phyloP scores from a whole-genome alignment of 2,113 vertebrate genomes.

The Pampusana beccarii region DNA sequence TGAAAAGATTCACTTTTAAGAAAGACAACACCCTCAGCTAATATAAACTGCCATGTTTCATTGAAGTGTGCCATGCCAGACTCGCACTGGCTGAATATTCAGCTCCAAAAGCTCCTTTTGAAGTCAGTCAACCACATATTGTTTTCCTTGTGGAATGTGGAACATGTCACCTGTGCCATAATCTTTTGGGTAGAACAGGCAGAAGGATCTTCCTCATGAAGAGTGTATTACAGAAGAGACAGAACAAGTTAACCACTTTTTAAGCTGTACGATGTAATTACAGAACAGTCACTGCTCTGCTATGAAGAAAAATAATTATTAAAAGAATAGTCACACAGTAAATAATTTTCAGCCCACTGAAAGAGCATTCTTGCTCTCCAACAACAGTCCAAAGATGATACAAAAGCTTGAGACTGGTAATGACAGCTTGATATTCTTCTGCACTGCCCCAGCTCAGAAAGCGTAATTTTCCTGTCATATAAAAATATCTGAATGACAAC shows the following conservation, averaged over 20 bases:
- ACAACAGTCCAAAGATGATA: not conserved
- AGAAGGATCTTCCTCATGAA: not conserved
- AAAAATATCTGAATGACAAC: conserved; percentile 2
- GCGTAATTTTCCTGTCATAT: conserved; percentile 1
- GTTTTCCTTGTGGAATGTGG: not conserved
- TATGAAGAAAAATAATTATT: not conserved
- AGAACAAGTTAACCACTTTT: not conserved
- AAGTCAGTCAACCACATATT: not conserved
- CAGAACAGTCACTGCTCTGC: not conserved
- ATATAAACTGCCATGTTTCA: not conserved
- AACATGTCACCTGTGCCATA: not conserved
- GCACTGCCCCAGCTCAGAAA: not conserved
- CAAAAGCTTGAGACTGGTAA: not conserved
- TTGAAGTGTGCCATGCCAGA: not conserved
- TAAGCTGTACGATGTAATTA: not conserved
- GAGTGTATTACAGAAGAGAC: not conserved
- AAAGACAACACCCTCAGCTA: not conserved
- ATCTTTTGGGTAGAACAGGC: not conserved
- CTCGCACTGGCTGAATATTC: not conserved
- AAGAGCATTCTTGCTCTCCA: not conserved
- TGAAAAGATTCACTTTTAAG: not conserved
- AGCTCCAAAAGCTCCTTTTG: not conserved
- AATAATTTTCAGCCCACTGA: not conserved
- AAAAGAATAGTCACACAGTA: not conserved
- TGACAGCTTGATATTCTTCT: not conserved